These are phyloP conservation scores for Chromobotia macracanthus DNA, from an alignment of 2,797 vertebrate genomes.

Conservation along the genomic window DNA sequence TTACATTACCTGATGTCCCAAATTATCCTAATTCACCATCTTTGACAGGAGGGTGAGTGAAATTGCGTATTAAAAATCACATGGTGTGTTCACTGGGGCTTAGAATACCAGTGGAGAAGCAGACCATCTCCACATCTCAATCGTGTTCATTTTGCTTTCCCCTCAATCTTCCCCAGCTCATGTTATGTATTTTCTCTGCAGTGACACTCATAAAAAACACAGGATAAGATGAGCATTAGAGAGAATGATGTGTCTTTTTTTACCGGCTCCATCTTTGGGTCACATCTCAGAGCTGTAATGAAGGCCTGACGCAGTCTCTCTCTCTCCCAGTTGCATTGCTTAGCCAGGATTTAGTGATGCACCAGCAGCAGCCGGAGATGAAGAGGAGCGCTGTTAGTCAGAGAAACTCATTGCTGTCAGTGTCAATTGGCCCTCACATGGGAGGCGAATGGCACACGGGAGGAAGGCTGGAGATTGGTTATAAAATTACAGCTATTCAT, in stretches of 20 bases:
- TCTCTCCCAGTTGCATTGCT: constrained; percentile 62
- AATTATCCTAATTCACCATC: background rate
- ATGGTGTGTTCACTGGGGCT: constrained; percentile 16
- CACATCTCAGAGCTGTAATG: constrained; percentile 63
- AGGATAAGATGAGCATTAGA: constrained; percentile 75
- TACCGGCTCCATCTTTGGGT: constrained; percentile 57
- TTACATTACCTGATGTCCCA: background rate
- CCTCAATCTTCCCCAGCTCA: constrained; percentile 54
- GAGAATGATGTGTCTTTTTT: constrained; percentile 74
- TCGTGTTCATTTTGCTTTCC: constrained; percentile 58
- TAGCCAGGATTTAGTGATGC: constrained; percentile 65
- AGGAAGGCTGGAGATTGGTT: constrained; percentile 81
- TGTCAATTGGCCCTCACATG: constrained; percentile 81
- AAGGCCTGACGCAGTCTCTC: constrained; percentile 53
- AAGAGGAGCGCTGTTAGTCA: constrained; percentile 72
- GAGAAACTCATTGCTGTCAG: constrained; percentile 78
- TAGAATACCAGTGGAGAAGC: background rate
- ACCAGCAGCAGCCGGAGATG: constrained; percentile 60
- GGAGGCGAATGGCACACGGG: constrained; percentile 78
- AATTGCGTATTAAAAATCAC: constrained; percentile 33
- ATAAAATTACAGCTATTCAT: constrained; percentile 91
- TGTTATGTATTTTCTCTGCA: constrained; percentile 51
- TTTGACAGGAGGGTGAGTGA: constrained; percentile 9
- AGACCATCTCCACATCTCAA: constrained; percentile 38
- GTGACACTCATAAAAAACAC: constrained; percentile 60